These are phyloP conservation scores for Agriopis leucophaearia DNA, from an alignment of 2,888 invertebrate species.

Conservation along the genomic window DNA sequence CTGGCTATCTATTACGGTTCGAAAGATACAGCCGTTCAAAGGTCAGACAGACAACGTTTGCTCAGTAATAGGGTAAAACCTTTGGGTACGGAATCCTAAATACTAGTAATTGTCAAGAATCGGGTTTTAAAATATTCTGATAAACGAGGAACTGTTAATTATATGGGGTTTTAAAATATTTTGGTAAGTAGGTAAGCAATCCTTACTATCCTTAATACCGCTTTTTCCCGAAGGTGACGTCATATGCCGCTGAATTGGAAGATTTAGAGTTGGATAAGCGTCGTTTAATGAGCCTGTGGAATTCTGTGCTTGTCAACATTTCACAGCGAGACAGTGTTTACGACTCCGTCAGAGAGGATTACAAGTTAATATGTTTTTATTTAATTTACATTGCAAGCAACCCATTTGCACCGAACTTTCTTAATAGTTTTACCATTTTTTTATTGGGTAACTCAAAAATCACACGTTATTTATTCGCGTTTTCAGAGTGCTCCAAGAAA, in stretches of 20 bases:
- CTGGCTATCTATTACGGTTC: too few species aligned
- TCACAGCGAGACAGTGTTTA: constrained; percentile 89
- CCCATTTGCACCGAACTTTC: not conserved
- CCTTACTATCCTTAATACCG: not conserved
- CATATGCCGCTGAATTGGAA: constrained; percentile 91
- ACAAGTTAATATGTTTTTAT: constrained; percentile 63
- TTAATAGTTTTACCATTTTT: too few species aligned
- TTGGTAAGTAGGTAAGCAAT: too few species aligned
- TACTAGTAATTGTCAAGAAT: too few species aligned
- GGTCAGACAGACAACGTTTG: too few species aligned
- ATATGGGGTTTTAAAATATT: too few species aligned
- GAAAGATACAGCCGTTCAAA: too few species aligned
- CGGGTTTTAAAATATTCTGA: too few species aligned
- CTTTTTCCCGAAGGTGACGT: constrained; percentile 77
- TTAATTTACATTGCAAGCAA: not conserved
- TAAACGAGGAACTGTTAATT: too few species aligned
- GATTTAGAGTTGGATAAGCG: constrained; percentile 90
- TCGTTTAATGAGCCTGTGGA: constrained; percentile 90
- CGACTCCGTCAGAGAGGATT: constrained; percentile 87
- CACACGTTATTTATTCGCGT: not conserved
- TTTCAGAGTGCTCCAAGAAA: constrained; percentile 85
- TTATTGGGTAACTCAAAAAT: not conserved
- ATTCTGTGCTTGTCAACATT: constrained; percentile 90
- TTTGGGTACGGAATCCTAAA: too few species aligned
- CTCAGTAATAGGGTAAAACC: too few species aligned